These are phyloP conservation scores for Stichopus chloronotus DNA, from an alignment of 35 echinoderm and acorn worm species.

Conservation along the genomic window DNA sequence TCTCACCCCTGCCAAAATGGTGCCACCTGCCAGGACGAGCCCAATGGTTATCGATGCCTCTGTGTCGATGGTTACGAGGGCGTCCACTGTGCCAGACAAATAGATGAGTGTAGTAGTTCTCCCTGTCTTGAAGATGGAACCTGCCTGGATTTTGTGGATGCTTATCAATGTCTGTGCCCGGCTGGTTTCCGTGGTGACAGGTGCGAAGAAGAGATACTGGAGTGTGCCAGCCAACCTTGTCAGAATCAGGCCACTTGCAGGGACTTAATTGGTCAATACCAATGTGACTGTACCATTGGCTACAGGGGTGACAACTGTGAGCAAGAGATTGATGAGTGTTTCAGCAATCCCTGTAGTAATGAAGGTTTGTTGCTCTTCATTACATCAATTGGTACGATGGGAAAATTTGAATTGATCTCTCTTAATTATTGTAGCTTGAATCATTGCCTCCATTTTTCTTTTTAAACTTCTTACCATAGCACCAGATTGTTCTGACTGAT, in stretches of 20 bases:
- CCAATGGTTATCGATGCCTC: slow-evolving; percentile 47
- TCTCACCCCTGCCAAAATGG: slow-evolving; percentile 48
- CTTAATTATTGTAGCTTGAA: too few species aligned
- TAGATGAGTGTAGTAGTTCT: slow-evolving; percentile 71
- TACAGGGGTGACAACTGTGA: slow-evolving; percentile 77
- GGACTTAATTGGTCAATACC: slow-evolving; percentile 61
- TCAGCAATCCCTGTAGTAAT: slow-evolving; percentile 70
- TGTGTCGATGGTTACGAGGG: slow-evolving; percentile 46
- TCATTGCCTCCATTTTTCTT: too few species aligned
- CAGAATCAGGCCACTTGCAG: slow-evolving; percentile 53
- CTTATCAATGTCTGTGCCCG: slow-evolving; percentile 49
- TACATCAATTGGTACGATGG: neutral
- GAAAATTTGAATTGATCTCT: too few species aligned
- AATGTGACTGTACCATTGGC: slow-evolving; percentile 65
- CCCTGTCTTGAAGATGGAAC: slow-evolving; percentile 61
- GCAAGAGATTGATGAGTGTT: slow-evolving; percentile 81
- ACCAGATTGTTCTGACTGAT: too few species aligned
- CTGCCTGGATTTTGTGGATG: slow-evolving; percentile 52
- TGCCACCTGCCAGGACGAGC: slow-evolving; percentile 42
- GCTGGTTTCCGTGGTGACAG: slow-evolving; percentile 48
- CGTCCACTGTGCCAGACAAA: slow-evolving; percentile 46
- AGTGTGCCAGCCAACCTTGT: slow-evolving; percentile 66
- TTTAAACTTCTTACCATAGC: too few species aligned
- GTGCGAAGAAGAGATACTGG: slow-evolving; percentile 58
- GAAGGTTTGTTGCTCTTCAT: slow-evolving; percentile 43